phyloP scores from a whole-genome alignment of 2,888 invertebrate genomes.

The Masnerella sp. region DNA sequence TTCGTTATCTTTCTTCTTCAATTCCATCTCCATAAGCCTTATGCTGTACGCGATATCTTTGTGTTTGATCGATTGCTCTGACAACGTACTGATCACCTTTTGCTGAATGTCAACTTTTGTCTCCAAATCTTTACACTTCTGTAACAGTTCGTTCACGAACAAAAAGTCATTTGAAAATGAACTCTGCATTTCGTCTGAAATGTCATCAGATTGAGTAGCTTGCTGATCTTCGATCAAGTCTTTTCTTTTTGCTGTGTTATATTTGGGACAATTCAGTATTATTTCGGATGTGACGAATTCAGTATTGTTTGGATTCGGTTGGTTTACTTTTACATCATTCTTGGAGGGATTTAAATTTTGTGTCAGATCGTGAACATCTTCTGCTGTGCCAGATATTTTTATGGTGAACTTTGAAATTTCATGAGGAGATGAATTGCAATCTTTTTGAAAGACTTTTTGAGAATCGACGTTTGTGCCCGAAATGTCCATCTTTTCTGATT shows the following conservation, averaged over 20 bases:
- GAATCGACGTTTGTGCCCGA: slow-evolving; percentile 4
- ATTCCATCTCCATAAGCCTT: slow-evolving; percentile 54
- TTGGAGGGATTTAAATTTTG: slow-evolving; percentile 64
- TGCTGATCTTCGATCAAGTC: neutral
- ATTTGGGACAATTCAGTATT: slow-evolving; percentile 58
- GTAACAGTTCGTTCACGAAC: slow-evolving; percentile 19
- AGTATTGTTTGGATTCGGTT: slow-evolving; percentile 11
- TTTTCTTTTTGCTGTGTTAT: neutral
- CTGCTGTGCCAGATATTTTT: slow-evolving; percentile 69
- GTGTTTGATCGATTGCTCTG: slow-evolving; percentile 66
- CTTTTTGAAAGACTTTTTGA: too few relatives aligned
- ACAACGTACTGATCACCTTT: slow-evolving; percentile 68
- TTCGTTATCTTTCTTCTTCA: slow-evolving; percentile 62
- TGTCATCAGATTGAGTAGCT: slow-evolving; percentile 1
- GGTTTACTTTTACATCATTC: slow-evolving; percentile 24
- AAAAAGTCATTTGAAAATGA: slow-evolving; percentile 6
- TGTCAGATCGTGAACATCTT: slow-evolving; percentile 70
- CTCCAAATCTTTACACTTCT: slow-evolving; percentile 57
- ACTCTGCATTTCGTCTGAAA: neutral
- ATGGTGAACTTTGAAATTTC: slow-evolving; percentile 65
- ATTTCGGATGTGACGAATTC: slow-evolving; percentile 67
- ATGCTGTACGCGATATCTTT: slow-evolving; percentile 66
- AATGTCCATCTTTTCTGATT: slow-evolving; percentile 51
- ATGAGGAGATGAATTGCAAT: too few relatives aligned
- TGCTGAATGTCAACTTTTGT: slow-evolving; percentile 68